Percentiles rank a stretch among this genome's conserved stretches.
Evolutionary conservation across 2,888 invertebrate species (phyloP).

Genomic region (Hemistola chrysoprasaria): DNA sequence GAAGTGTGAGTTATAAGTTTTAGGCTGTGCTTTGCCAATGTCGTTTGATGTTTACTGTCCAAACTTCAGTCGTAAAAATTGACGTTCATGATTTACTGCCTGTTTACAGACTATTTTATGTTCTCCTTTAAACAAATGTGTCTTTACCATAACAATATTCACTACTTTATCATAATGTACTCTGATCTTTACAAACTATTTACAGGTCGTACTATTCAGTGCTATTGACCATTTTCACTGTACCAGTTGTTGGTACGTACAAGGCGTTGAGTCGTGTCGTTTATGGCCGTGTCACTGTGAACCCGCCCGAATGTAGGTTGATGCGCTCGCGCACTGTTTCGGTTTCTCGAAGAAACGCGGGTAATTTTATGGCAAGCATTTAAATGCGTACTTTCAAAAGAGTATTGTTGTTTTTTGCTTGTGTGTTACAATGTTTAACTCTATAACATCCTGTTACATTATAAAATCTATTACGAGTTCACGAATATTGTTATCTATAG

Average conservation of each 20-base stretch:
- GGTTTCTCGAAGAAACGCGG: constrained; percentile 26
- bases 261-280: constrained; percentile 28
- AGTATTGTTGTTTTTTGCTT: constrained; percentile 8
- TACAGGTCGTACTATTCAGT: too few relatives aligned
- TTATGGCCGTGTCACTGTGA: constrained; percentile 35
- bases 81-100: not conserved
- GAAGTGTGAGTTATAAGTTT: not conserved
- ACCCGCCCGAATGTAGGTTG: constrained; percentile 42
- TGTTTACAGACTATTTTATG: not conserved
- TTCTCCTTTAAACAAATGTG: too few relatives aligned
- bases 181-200: too few relatives aligned
- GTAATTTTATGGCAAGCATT: constrained; percentile 18
- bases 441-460: too few relatives aligned
- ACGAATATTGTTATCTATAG: too few relatives aligned
- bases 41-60: constrained; percentile 1
- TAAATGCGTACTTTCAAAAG: constrained; percentile 23
- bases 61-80: constrained; percentile 5
- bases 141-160: too few relatives aligned
- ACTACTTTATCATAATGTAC: too few relatives aligned
- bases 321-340: constrained; percentile 34
- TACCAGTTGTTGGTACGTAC: constrained; percentile 19
- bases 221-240: constrained; percentile 30
- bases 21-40: constrained; percentile 2
- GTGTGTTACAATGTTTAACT: too few relatives aligned
- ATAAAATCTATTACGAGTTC: too few relatives aligned